phyloP scores from a whole-genome alignment of 2,888 invertebrate genomes.

The Brenthis daphne region DNA sequence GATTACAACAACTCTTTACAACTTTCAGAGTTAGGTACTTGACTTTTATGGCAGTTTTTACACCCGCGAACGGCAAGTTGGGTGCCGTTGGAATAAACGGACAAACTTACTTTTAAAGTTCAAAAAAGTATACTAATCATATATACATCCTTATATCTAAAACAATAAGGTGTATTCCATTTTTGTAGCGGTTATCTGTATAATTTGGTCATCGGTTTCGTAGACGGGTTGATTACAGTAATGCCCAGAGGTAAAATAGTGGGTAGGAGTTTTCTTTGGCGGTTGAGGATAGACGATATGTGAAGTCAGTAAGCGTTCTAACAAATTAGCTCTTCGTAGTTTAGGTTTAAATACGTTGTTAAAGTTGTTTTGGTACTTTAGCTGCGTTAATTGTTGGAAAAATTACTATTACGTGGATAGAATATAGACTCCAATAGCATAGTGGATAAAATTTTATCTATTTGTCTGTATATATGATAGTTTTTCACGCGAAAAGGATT shows the following conservation, averaged over 20 bases:
- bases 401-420: too few relatives aligned
- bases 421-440: too few relatives aligned
- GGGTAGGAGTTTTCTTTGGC: slow-evolving; percentile 44
- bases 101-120: slow-evolving; percentile 40
- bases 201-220: not conserved
- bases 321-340: slow-evolving; percentile 33
- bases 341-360: slow-evolving; percentile 18
- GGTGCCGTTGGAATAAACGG: slow-evolving; percentile 42
- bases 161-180: slow-evolving; percentile 36
- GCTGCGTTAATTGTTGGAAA: not conserved
- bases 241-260: slow-evolving; percentile 59
- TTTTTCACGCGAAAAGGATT: too few relatives aligned
- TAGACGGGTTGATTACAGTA: slow-evolving; percentile 62
- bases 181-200: not conserved
- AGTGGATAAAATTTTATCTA: too few relatives aligned
- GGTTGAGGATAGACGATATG: slow-evolving; percentile 42
- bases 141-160: slow-evolving; percentile 6
- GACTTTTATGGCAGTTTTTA: slow-evolving; percentile 69
- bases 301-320: slow-evolving; percentile 37
- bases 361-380: too few relatives aligned
- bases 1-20: slow-evolving; percentile 49
- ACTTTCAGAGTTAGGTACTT: slow-evolving; percentile 55
- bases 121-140: not conserved
- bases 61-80: slow-evolving; percentile 52
- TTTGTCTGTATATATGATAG: too few relatives aligned